These are phyloP conservation scores for Tetranychus truncatus DNA, from an alignment of 2,888 invertebrate genomes.

Conservation along the genomic window DNA sequence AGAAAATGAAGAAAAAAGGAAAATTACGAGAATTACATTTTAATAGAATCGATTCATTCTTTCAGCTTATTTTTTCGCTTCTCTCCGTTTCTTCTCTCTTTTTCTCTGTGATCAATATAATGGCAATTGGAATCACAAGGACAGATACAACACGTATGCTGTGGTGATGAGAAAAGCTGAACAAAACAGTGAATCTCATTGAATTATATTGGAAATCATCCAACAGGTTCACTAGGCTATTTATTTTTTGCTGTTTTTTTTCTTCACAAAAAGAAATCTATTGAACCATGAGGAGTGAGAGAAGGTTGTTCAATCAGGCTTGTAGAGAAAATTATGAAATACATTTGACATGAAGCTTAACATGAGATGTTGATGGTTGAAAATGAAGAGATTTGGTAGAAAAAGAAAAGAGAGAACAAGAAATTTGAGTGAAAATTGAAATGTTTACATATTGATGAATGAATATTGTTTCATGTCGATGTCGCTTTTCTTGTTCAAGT, in stretches of 20 bases:
- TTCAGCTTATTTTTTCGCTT: not conserved
- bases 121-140: not conserved
- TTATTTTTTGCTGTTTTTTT: not conserved
- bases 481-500: too few species aligned
- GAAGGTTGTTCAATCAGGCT: not conserved
- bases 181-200: conserved; percentile 1
- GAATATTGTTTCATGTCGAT: too few species aligned
- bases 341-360: not conserved
- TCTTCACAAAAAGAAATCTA: not conserved
- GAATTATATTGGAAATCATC: not conserved
- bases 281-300: not conserved
- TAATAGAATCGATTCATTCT: too few species aligned
- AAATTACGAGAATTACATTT: too few species aligned
- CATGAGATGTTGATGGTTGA: not conserved
- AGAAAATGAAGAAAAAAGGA: too few species aligned
- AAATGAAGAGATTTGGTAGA: not conserved
- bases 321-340: not conserved
- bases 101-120: not conserved
- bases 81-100: not conserved
- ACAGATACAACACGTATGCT: not conserved
- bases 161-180: not conserved
- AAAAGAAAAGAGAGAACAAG: too few species aligned
- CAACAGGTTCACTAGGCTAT: conserved; percentile 1
- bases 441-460: too few species aligned
- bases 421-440: too few species aligned